Evolutionary conservation across 2,888 invertebrate genomes (phyloP).

Genomic region (Ornithoptera alexandrae): DNA sequence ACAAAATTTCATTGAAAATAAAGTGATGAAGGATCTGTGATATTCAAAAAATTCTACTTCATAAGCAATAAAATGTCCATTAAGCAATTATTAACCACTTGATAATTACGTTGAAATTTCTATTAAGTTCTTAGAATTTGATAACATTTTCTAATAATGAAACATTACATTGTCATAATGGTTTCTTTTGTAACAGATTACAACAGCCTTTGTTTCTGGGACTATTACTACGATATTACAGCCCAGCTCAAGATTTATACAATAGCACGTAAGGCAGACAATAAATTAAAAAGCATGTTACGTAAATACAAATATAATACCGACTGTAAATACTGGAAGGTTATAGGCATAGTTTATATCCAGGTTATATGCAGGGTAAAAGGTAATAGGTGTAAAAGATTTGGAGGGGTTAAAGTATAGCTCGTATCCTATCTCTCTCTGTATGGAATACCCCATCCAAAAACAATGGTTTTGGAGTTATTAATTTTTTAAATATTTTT

Average conservation of each 20-base stretch:
- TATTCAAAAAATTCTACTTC: background rate
- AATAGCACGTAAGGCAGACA: slow-evolving; percentile 54
- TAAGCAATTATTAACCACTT: slow-evolving; percentile 1
- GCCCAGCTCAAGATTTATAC: slow-evolving; percentile 53
- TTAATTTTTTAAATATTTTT: too few species aligned
- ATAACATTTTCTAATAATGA: slow-evolving; percentile 4
- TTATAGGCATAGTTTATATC: background rate
- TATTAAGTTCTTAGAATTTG: slow-evolving; percentile 6
- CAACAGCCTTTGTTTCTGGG: slow-evolving; percentile 83
- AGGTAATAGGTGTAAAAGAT: too few species aligned
- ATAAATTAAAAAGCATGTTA: slow-evolving; percentile 14
- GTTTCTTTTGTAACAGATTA: slow-evolving; percentile 64
- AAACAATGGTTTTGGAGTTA: too few species aligned
- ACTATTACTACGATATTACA: slow-evolving; percentile 80
- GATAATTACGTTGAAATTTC: background rate
- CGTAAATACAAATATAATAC: slow-evolving; percentile 4
- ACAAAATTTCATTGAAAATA: too few species aligned
- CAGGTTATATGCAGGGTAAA: too few species aligned
- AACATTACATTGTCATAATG: slow-evolving; percentile 14
- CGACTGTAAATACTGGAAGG: background rate
- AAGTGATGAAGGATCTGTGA: too few species aligned
- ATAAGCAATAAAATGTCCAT: background rate
- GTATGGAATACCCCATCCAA: too few species aligned
- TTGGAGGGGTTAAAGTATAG: too few species aligned
- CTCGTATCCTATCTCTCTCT: too few species aligned